Evolutionary conservation across 1,140 invertebrate genomes (phyloP), one percentile per base, ranked within the genome.

Genomic region (Meloidogyne chitwoodi): DNA sequence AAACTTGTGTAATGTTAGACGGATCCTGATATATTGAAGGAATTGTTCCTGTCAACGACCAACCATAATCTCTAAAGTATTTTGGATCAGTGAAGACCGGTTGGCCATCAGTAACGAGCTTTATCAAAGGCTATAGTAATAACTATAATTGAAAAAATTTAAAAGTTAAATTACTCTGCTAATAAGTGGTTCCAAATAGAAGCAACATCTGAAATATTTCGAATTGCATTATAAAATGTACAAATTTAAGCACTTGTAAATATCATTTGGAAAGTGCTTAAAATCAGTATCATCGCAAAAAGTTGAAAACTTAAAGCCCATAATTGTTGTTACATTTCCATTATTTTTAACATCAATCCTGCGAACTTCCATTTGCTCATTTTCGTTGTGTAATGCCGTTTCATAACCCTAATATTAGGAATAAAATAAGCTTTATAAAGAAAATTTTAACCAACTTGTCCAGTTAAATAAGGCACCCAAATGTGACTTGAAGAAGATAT

Each of bases 51-150:
- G 81, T 82, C 16, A 86, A 74, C n/a, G 70, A 71, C 84, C 84
- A 86, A 14, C 84, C 84, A 65, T 86, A 87, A 41, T 86, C 84
- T 19, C 84, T 80, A 82, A 86, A 86, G 44, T 85, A 86, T 71
- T 86, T 86, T 29, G 84, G 84, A 67, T 86, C 84, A 10, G 84
- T 86, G 74, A 86, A 86, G 27, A 86, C 83, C 19, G 84, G 84
- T 16, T 79, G 80, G 4, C 82, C 84, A 75, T 87, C 84, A 29
- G 79, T 68, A 6, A 68, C 29, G 22, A 86, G 84, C 70, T 81
- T 74, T 64, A 86, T 83, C 27, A 87, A 68, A 16, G 83, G 81
- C 81, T 85, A n/a, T 22, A 74, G 62, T 75, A 38, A 34, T 63
- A 63, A 73, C 26, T 24, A n/a, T 24, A 10, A 69, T 5, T 27